Base-by-base conservation (phyloP, 2,888 invertebrate species). In the Chrysomela aeneicollis region DNA sequence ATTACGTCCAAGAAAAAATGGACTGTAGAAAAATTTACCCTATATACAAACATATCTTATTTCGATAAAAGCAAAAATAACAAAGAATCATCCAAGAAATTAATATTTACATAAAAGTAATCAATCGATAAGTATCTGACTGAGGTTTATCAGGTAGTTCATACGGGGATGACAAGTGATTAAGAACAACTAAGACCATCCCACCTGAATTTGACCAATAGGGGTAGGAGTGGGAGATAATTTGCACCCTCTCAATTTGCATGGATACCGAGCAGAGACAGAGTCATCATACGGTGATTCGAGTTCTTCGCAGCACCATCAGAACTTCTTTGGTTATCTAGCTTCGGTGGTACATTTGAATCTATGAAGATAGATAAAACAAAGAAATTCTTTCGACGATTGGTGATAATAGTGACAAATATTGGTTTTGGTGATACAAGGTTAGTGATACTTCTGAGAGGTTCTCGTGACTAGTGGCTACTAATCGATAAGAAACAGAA, bases 261-360 rank as follows among this genome's bases (percentile, higher is more conserved):
- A 15, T 42, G n/a, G n/a, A 42, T 15, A 26, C 4, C 42, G 3
- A 3, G 15, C 1, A 15, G 42, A 42, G 9, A 10, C 1, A 42
- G n/a, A 4, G n/a, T 42, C 42, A 42, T 15, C 15, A 42, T 8
- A n/a, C 42, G 2, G 15, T n/a, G n/a, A 8, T 15, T 42, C 42
- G n/a, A 4, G 2, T 42, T 15, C 42, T 2, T 35, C n/a, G 32
- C 32, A 35, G 10, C 42, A 42, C n/a, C 15, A 42, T 54, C 32
- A 59, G 18, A 47, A 26, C 78, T 79, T 82, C 85, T 87, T 88
- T 87, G 87, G 87, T 88, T 86, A 84, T 78, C 81, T 83, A 84
- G 84, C 85, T 87, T 73, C 70, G 69, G 72, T 69, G 70, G 63
- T 52, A 46, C 71, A 72, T 67, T 63, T 59, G 52, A 71, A 71